Evolutionary conservation across 2,888 invertebrate species (phyloP).

Genomic region (Drosophila subsilvestris): DNA sequence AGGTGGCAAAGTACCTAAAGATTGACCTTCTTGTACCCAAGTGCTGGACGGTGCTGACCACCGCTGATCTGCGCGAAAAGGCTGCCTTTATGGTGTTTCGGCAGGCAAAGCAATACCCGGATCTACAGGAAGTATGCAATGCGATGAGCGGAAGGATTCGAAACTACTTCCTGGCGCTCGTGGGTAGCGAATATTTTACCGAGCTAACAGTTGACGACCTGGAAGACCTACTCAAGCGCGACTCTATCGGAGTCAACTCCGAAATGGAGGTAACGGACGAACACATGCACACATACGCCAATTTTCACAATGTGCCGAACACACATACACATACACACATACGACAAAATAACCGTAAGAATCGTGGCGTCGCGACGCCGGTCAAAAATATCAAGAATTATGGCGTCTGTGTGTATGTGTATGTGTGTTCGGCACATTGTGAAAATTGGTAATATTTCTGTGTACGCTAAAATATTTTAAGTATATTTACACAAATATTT

Average conservation of each 20-base stretch:
- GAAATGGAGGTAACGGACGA: too few relatives aligned
- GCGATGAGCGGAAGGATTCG: slow-evolving; percentile 31
- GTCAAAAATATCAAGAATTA: too few relatives aligned
- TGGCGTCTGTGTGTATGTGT: too few relatives aligned
- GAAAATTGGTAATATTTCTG: too few relatives aligned
- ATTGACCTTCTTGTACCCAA: slow-evolving; percentile 7
- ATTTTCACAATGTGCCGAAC: too few relatives aligned
- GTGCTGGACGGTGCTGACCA: slow-evolving; percentile 15
- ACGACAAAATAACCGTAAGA: too few relatives aligned
- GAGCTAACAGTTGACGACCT: slow-evolving; percentile 2
- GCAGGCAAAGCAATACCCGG: not conserved
- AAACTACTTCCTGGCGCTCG: slow-evolving; percentile 39
- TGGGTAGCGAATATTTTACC: slow-evolving; percentile 25
- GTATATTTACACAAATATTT: too few relatives aligned
- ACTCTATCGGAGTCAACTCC: slow-evolving; percentile 47
- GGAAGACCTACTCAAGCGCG: slow-evolving; percentile 6
- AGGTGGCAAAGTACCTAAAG: slow-evolving; percentile 26
- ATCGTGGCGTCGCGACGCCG: too few relatives aligned
- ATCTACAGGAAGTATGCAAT: not conserved
- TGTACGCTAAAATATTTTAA: too few relatives aligned
- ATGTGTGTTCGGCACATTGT: too few relatives aligned
- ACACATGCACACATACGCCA: too few relatives aligned
- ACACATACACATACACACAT: too few relatives aligned
- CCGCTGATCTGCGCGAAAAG: slow-evolving; percentile 26
- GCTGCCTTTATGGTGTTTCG: slow-evolving; percentile 20